Base-by-base conservation (phyloP, 2,113 vertebrate genomes). In the Chaenogobius annularis region DNA sequence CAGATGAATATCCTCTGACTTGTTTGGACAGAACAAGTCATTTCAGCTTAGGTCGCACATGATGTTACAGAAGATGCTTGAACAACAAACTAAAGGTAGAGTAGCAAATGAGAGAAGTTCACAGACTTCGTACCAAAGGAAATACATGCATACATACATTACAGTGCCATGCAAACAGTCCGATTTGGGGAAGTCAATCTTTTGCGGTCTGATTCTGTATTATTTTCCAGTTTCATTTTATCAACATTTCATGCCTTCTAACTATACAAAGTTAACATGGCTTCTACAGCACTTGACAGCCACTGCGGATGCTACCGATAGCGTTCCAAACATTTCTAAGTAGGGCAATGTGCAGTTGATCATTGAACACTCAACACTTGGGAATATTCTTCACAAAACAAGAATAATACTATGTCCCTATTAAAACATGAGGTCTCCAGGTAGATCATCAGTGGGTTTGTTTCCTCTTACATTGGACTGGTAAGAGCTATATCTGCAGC, bases 161-260 rank as follows among this genome's bases (percentile, higher is more conserved):
- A 90, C 87, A 90, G 75, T 86, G 89, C 90, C 93, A 94, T 94
- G 93, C 93, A 89, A 90, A 92, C 89, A 90, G 83, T 91, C 82
- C 81, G 67, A 80, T 86, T 88, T 81, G 88, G 22, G 88, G 90
- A 90, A 93, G 76, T 90, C 85, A 89, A 89, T 87, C 77, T 83
- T 86, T 88, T 77, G 70, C 74, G 73, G 86, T 89, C 85, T 88
- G 83, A 82, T 13, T 89, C 83, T 89, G 84, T 83, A 88, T 85
- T 91, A 89, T 69, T 83, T 90, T 85, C 70, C 74, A 69, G 35
- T 90, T 80, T 85, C 77, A 75, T 35, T 61, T 61, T 15, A 35
- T 61, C 58, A 87, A 85, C 82, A 79, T 80, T 80, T 91, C 92
- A 93, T 92, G 89, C 91, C 90, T 85, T 90, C 90, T 87, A 86